Conservation (phyloP, 2,888 invertebrate genomes). For the Chamaedrilus cognettii region DNA sequence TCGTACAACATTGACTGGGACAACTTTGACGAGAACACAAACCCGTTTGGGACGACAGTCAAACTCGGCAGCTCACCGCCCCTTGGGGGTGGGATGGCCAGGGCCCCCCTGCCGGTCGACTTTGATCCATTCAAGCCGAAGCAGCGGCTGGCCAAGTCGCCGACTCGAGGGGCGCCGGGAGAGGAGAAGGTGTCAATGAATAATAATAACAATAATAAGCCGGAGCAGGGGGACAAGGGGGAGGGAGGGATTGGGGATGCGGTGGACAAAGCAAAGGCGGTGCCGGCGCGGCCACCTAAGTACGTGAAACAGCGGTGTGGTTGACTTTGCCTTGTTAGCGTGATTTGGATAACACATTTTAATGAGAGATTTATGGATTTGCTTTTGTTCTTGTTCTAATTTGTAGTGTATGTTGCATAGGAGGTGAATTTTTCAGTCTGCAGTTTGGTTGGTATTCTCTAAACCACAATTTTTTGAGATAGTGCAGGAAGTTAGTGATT, state of each 20-base stretch:
- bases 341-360: no score
- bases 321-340: no score
- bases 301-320: no score
- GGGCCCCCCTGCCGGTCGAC: slow-evolving; percentile 1
- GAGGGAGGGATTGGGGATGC: not conserved
- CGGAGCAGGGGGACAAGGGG: not conserved
- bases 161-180: slow-evolving; percentile 16
- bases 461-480: no score
- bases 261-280: not conserved
- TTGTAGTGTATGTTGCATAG: no score
- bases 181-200: slow-evolving; percentile 8
- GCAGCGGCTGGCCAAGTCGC: slow-evolving; percentile 21
- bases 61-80: slow-evolving; percentile 18
- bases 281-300: not conserved
- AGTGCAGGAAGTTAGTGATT: no score
- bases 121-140: slow-evolving; percentile 19
- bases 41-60: slow-evolving; percentile 48
- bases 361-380: no score
- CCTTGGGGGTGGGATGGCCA: not conserved
- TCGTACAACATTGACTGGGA: slow-evolving; percentile 55
- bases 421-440: no score
- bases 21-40: slow-evolving; percentile 49
- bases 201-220: slow-evolving; percentile 7
- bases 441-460: no score
- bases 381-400: no score